A percentile compares a stretch with the other conserved stretches of the same genome.
These are phyloP conservation scores for rat (Rattus norvegicus) DNA, from an alignment of 2,113 vertebrate species.

Conservation along the genomic window GRCr8 NC_086023.1:101968501-101969000, in stretches of 20 bases:
- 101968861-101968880: neutral
- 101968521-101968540: neutral
- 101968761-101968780: neutral
- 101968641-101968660: neutral
- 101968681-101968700: neutral
- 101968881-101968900: neutral
- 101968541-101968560: neutral
- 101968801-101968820: neutral
- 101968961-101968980: conserved; percentile 7
- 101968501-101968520: neutral
- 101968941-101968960: neutral
- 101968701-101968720: neutral
- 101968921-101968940: conserved; percentile 32
- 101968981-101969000: neutral
- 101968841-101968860: rapidly evolving
- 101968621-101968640: neutral
- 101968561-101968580: neutral
- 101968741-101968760: neutral
- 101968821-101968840: neutral
- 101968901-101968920: neutral
- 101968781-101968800: neutral
- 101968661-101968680: neutral
- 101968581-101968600: neutral
- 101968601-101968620: neutral
- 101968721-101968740: neutral